Base-by-base conservation (phyloP, 1,140 invertebrate species). In the Drosophila sechellia region DNA sequence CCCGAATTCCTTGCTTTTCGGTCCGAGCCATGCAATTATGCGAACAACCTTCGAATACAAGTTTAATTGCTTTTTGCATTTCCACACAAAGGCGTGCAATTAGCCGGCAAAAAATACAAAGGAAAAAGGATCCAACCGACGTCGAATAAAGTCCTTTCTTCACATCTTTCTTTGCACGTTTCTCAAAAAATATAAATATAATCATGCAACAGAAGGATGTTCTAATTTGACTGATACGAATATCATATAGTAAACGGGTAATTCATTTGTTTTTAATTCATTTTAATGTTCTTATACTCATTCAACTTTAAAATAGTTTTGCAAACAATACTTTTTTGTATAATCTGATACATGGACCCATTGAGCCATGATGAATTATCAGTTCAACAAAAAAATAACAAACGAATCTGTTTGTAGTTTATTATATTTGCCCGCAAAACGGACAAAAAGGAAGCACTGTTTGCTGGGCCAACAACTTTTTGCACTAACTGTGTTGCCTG, bases 31-130 rank as follows among this genome's bases (percentile, higher is more conserved):
- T 74, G 56, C 83, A 84, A 84, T 84, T 86, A 80, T 84, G 77
- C 52, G 48, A 80, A 70, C 61, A 84, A 64, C 77, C 73, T 77
- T 81, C 49, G 77, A 85, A 70, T 65, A 74, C 73, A 85, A 77
- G 64, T 81, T 75, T 86, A 85, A 85, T 86, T 85, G 81, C 78
- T 68, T 81, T 75, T 69, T 60, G 58, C 73, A 80, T 73, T 86
- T 63, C 54, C 63, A 49, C 69, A 81, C 81, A 85, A 85, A 70
- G 60, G 69, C 73, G 60, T 69, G 60, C 77, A 86, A 85, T 85
- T 86, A 85, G 74, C 74, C 45, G 52, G 35, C 31, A 50, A 61
- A 81, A 71, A 55, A 63, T 45, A 39, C 40, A 42, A 12, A 42
- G 17, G 10, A n/a, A 50, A 63, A 68, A 59, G 46, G 46, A 53